Base-by-base conservation (phyloP, 2,888 invertebrate species). In the Eupithecia centaureata region DNA sequence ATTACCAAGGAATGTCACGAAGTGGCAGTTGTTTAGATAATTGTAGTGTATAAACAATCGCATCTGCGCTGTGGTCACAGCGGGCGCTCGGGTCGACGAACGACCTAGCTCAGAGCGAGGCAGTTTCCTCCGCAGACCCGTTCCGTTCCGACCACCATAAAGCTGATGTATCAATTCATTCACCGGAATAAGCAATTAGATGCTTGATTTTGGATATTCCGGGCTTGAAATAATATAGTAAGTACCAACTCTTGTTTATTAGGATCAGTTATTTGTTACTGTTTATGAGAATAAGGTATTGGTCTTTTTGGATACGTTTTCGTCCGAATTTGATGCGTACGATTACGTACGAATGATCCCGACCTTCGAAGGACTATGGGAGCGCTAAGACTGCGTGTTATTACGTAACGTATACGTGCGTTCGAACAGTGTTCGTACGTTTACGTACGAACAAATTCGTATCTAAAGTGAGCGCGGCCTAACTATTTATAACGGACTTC, bases 1-100 rank as follows among this genome's bases (percentile, higher is more conserved):
- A 89, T 92, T 90, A 91, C 88, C 86, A 86, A 86, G 91, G 92
- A 90, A 91, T 92, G 91, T 90, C 91, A 91, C 92, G 91, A 91
- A 87, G 88, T 83, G 83, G 86, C 87, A 85, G 85, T 82, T 84
- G 89, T 90, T 89, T 86, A 86, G 90, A 88, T 91, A 89, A 91
- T 91, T 84, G 84, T 80, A 84, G 87, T 82, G 86, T 87, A 86
- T 87, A 88, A 87, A 91, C 90, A 90, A 90, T 89, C 86, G 87
- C 83, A 82, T 81, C 81, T 86, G 89, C 85, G 88, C 81, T 86
- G 89, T 84, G 88, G 87, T 85, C 67, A 67, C 62, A 70, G 67
- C 74, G 69, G 67, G 74, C 70, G 77, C 61, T 72, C 78, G 87
- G 92, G 92, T 92, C 91, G 91, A 86, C 84, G 91, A 92, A 92